Evolutionary conservation across 2,113 vertebrate species (phyloP), one percentile per base, ranked within the genome.

Genomic region (Motacilla alba): DNA sequence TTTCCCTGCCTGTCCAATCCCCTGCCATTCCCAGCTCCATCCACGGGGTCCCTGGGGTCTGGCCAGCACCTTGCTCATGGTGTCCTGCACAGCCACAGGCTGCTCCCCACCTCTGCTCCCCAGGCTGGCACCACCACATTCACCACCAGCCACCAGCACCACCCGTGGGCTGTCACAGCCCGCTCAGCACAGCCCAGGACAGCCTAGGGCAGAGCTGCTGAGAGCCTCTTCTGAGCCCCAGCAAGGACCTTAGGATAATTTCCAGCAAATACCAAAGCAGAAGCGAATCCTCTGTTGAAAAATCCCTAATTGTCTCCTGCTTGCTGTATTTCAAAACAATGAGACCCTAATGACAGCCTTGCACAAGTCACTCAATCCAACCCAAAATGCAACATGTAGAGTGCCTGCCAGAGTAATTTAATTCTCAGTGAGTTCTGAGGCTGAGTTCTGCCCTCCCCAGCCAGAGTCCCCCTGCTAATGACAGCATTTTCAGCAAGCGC

Each of bases 331-430:
- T 95, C 86, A 83, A 85, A 95, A 93, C 92, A 91, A 75, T 26
- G 75, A 90, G 80, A 79, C 81, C 79, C 85, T 81, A 94, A 95
- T 94, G 84, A 69, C 1, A 4, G 59, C 64, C 91, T 74, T 84
- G 47, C 59, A 24, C 41, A 78, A 97, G 78, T 88, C 75, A 62
- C 87, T 89, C 67, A 56, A 39, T 83, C 50, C 47, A 80, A 75
- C 91, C 89, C 91, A 83, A 87, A 93, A 96, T 9, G 66, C 77
- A 94, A 19, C 37, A 81, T 64, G 30, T 67, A 63, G 35, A 94
- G 93, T 10, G 26, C 68, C 95, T 95, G 87, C 94, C 95, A 96
- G 95, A 90, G 94, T 76, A 75, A 95, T 93, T 86, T 76, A 75
- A 95, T 93, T 86, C 67, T n/a, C 5, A 6, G 88, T 80, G 95